These are phyloP conservation scores for Vireo altiloquus DNA, from an alignment of 2,113 vertebrate genomes.

Conservation along the genomic window DNA sequence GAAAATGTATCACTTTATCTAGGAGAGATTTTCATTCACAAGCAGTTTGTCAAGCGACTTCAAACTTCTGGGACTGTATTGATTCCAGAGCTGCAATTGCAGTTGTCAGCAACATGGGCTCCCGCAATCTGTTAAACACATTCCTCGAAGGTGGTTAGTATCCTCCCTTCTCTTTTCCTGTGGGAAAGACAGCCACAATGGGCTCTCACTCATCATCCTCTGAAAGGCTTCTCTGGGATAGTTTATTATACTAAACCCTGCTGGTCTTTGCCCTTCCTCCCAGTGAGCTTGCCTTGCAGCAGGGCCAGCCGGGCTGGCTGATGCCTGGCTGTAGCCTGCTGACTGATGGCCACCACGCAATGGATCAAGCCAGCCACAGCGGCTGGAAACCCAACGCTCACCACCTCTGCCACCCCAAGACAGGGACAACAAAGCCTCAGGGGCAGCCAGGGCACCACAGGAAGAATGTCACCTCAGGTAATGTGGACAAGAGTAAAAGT, in stretches of 20 bases:
- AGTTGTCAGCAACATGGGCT: constrained; percentile 16
- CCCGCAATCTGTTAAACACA: constrained; percentile 42
- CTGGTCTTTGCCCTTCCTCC: neutral
- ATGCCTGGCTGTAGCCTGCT: neutral
- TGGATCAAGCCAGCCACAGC: neutral
- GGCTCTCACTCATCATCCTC: constrained; percentile 35
- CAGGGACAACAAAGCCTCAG: neutral
- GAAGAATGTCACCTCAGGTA: neutral
- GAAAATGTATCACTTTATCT: constrained; percentile 8
- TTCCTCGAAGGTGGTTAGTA: constrained; percentile 37
- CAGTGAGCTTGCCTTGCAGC: neutral
- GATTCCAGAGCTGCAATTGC: constrained; percentile 35
- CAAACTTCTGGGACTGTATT: constrained; percentile 6
- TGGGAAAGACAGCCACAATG: neutral
- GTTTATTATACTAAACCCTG: neutral
- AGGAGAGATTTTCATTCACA: constrained; percentile 1
- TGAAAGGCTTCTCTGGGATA: neutral
- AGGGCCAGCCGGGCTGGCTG: neutral
- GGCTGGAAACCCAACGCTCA: neutral
- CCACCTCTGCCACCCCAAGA: neutral
- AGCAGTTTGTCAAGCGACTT: neutral
- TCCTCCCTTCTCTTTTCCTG: constrained; percentile 42
- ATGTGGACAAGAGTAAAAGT: neutral
- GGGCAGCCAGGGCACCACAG: neutral
- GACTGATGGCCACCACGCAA: neutral